Base-by-base conservation (phyloP, 2,797 vertebrate genomes). In the Lacerta bilineata region DNA sequence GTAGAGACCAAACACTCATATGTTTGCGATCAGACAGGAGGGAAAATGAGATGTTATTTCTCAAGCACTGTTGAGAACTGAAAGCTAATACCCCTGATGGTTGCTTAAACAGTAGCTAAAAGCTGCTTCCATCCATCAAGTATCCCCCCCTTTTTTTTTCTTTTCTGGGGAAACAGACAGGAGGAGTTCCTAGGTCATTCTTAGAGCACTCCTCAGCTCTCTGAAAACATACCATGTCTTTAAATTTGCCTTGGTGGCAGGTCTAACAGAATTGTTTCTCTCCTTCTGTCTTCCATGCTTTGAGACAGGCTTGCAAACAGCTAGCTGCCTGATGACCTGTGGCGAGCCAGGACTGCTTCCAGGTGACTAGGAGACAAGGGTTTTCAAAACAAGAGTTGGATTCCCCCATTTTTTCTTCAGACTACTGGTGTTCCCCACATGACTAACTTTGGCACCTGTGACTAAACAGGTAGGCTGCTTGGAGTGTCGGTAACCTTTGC, bases 1-100 rank as follows among this genome's bases (percentile, higher is more conserved):
- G 27, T n/a, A 39, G 3, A 84, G 83, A 75, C 83, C 25, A 29
- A 29, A 39, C 25, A 8, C 33, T 84, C 15, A 25, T 55, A 11
- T 74, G 83, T 18, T 83, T 75, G 83, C 66, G 50, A 39, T 74
- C 13, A 39, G 33, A 71, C 46, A 75, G 71, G 50, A 59, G 33
- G 71, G 71, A 41, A 80, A 75, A 84, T 84, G 13, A 84, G 83
- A 84, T 36, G 69, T 59, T 84, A 27, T 55, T 83, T 83, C 68
- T 29, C 82, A n/a, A 50, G 82, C 83, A 39, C n/a, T 39, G 41
- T 8, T 29, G 83, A 43, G 59, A 84, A 69, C 68, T 66, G 36
- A 82, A 27, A 41, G 64, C 17, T 23, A 39, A 29, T 27, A 81
- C 13, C 79, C 33, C 10, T 29, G 78, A 33, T 10, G 74, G 74